These are phyloP conservation scores for Andrena haemorrhoa DNA, from an alignment of 2,888 invertebrate species.

Conservation along the genomic window DNA sequence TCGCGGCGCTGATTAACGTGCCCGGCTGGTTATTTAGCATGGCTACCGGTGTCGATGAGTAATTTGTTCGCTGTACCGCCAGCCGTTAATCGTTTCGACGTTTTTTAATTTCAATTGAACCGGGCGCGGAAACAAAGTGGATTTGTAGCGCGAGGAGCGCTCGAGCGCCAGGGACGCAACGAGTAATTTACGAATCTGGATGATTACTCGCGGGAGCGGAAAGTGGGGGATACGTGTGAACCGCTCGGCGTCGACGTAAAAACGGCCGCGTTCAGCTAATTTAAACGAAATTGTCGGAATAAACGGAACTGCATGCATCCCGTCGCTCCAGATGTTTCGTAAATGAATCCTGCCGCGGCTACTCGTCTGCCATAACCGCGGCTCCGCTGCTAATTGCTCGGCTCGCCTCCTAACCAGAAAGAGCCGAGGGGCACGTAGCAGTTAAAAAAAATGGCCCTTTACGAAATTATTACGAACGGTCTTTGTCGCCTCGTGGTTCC, in stretches of 20 bases:
- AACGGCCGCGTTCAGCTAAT: constrained; percentile 80
- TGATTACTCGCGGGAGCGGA: constrained; percentile 75
- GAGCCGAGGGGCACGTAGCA: constrained; percentile 42
- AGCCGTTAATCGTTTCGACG: constrained; percentile 46
- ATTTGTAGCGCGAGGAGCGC: constrained; percentile 54
- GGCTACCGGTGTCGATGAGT: no score
- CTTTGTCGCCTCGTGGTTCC: constrained; percentile 5
- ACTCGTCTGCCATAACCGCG: constrained; percentile 60
- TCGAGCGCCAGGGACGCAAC: constrained; percentile 44
- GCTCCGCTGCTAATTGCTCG: constrained; percentile 72
- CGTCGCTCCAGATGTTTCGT: constrained; percentile 82
- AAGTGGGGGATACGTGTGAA: constrained; percentile 78
- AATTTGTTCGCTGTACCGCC: not conserved
- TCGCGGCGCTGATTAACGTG: constrained; percentile 61
- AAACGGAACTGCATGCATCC: constrained; percentile 84
- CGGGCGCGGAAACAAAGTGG: constrained; percentile 62
- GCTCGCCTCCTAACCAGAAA: constrained; percentile 24
- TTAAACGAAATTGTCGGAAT: constrained; percentile 82
- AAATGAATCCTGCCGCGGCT: constrained; percentile 77
- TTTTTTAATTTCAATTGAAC: constrained; percentile 67
- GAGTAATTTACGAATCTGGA: constrained; percentile 75
- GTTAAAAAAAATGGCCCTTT: constrained; percentile 38
- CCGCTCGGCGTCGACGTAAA: constrained; percentile 78
- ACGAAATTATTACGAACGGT: constrained; percentile 59
- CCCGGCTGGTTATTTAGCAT: constrained; percentile 15